phyloP scores from a whole-genome alignment of 1,140 invertebrate genomes.

The Euwallacea fornicatus region DNA sequence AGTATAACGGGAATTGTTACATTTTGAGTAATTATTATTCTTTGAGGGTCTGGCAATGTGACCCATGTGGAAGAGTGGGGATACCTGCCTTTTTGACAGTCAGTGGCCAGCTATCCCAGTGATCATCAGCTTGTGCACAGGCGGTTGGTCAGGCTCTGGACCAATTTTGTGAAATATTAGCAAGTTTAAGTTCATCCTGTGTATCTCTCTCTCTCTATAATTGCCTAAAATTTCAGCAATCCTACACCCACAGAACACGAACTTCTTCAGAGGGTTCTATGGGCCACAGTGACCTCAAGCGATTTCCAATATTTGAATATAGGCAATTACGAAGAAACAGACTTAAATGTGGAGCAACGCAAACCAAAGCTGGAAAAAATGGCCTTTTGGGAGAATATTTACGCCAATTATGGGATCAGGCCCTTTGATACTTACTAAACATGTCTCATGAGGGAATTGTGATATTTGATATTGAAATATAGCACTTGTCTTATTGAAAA shows the following conservation, averaged over 20 bases:
- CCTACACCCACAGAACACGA: constrained; percentile 25
- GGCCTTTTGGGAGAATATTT: constrained; percentile 49
- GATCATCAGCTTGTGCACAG: constrained; percentile 18
- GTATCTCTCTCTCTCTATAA: background rate
- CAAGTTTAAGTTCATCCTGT: background rate
- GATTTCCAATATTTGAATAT: constrained; percentile 35
- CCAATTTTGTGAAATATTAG: constrained; percentile 29
- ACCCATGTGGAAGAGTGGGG: constrained; percentile 27
- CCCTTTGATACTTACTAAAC: constrained; percentile 36
- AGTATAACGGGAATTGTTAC: background rate
- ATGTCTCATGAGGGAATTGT: no score
- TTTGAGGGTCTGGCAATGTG: constrained; percentile 31
- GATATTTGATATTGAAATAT: no score
- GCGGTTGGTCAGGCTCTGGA: constrained; percentile 19
- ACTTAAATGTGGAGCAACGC: constrained; percentile 9
- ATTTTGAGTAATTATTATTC: constrained; percentile 1
- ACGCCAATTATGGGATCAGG: constrained; percentile 25
- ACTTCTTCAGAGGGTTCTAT: constrained; percentile 23
- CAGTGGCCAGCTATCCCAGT: background rate
- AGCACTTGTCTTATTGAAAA: no score
- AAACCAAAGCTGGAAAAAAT: constrained; percentile 43
- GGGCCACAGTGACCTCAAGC: constrained; percentile 28
- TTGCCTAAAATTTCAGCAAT: constrained; percentile 7
- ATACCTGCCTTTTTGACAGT: constrained; percentile 8
- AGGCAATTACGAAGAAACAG: constrained; percentile 16